phyloP scores from a whole-genome alignment of 2,888 invertebrate species.

The Heliconius erato region DNA sequence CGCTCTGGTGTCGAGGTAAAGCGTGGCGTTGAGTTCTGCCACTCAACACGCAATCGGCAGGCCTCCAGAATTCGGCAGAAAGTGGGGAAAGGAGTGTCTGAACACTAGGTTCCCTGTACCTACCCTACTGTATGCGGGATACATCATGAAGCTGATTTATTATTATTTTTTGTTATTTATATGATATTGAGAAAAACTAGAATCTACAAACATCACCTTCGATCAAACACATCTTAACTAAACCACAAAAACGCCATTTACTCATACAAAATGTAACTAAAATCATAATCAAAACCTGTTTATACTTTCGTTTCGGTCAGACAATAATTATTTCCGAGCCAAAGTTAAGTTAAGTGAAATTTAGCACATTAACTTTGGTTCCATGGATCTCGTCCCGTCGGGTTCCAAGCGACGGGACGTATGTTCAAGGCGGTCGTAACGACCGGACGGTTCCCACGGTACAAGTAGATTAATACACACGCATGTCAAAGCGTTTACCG shows the following conservation, averaged over 20 bases:
- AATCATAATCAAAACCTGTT: neutral
- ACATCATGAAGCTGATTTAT: too few relatives aligned
- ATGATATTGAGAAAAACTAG: neutral
- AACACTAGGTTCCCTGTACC: too few relatives aligned
- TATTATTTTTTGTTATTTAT: too few relatives aligned
- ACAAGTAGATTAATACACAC: conserved; percentile 51
- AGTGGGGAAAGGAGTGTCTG: too few relatives aligned
- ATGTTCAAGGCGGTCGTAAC: conserved; percentile 38
- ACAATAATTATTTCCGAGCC: conserved; percentile 16
- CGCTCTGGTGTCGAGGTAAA: too few relatives aligned
- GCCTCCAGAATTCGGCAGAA: too few relatives aligned
- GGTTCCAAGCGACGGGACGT: conserved; percentile 20
- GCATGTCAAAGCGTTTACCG: conserved; percentile 57
- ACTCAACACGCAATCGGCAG: too few relatives aligned
- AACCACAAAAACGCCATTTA: neutral
- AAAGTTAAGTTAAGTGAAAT: conserved; percentile 23
- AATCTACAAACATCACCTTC: neutral
- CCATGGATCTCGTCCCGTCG: conserved; percentile 16
- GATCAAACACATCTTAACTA: neutral
- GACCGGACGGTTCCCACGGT: conserved; percentile 52
- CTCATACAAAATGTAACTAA: neutral
- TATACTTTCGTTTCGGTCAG: conserved; percentile 5
- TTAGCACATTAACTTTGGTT: conserved; percentile 21
- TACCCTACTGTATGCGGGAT: too few relatives aligned
- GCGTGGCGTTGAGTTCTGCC: too few relatives aligned